phyloP scores from a whole-genome alignment of 2,797 vertebrate genomes.

The Morelia viridis region DNA sequence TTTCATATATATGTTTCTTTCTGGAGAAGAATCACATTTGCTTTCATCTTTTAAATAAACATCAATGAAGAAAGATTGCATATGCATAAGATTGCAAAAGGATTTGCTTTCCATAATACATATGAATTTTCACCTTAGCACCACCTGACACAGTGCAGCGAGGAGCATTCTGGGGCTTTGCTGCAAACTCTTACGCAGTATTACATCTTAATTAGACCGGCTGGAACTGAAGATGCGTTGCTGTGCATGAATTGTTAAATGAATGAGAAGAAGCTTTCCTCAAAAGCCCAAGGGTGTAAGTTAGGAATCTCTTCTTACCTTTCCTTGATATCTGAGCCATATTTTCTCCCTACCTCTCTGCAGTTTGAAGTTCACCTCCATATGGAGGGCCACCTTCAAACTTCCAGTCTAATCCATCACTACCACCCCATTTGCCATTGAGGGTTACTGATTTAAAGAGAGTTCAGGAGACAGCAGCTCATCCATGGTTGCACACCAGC shows the following conservation, averaged over 20 bases:
- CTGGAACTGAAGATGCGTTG: conserved; percentile 30
- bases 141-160: conserved; percentile 34
- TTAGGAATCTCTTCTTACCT: not conserved
- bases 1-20: conserved; percentile 41
- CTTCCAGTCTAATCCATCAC: not conserved
- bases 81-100: conserved; percentile 24
- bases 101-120: conserved; percentile 16
- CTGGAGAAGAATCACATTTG: conserved; percentile 57
- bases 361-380: not conserved
- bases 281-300: not conserved
- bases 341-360: not conserved
- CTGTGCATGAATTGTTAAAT: not conserved
- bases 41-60: conserved; percentile 51
- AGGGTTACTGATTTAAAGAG: not conserved
- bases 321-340: not conserved
- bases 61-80: conserved; percentile 47
- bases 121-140: conserved; percentile 34
- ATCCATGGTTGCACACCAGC: not conserved
- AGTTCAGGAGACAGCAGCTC: not conserved
- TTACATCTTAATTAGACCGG: conserved; percentile 48
- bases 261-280: not conserved
- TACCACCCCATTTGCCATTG: not conserved
- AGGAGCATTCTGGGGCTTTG: conserved; percentile 25
- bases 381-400: not conserved
- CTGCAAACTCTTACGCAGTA: conserved; percentile 5